Percentiles rank a stretch among this genome's conserved stretches.
phyloP scores from a whole-genome alignment of 2,113 vertebrate genomes.

The Hemibagrus wyckioides region DNA sequence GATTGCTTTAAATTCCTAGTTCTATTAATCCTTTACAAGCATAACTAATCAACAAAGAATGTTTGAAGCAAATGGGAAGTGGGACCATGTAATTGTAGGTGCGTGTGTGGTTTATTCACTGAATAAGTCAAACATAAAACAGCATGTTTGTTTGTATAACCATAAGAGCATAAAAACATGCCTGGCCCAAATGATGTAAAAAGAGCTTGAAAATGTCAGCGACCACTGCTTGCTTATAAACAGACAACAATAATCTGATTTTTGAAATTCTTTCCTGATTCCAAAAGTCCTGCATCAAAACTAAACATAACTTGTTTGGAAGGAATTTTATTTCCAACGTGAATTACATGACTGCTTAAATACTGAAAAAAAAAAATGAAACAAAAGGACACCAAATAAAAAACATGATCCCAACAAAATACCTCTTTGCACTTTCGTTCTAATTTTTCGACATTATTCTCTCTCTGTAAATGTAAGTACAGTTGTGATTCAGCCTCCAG shows the following conservation, averaged over 20 bases:
- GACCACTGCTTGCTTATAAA: neutral
- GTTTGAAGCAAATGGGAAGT: neutral
- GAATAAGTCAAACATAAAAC: neutral
- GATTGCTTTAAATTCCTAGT: neutral
- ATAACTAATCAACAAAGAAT: neutral
- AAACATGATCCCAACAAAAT: neutral
- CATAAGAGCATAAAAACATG: neutral
- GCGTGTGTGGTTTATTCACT: neutral
- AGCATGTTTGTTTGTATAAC: neutral
- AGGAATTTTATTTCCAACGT: neutral
- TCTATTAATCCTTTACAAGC: neutral
- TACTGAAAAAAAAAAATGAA: too few relatives aligned
- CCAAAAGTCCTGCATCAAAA: neutral
- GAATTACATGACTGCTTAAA: neutral
- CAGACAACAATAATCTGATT: neutral
- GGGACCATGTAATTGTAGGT: neutral
- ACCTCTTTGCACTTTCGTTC: neutral
- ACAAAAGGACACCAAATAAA: neutral
- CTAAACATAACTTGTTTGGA: neutral
- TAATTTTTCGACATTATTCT: neutral
- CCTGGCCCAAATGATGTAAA: neutral
- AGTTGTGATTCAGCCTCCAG: neutral
- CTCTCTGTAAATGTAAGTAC: neutral
- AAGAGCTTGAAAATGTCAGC: neutral
- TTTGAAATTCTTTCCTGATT: neutral